Base-by-base conservation (phyloP, 2,888 invertebrate genomes). In the Hyles lineata region DNA sequence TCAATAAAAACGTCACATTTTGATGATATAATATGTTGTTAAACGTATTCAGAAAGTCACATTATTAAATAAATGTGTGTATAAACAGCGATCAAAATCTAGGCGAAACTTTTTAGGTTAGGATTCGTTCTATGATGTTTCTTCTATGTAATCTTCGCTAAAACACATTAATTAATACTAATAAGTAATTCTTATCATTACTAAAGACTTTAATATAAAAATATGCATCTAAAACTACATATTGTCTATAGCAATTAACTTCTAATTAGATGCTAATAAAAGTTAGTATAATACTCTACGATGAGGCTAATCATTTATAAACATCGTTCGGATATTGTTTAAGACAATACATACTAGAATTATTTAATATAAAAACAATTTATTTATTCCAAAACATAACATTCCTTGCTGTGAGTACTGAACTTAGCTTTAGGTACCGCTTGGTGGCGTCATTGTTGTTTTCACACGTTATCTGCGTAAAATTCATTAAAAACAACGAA, bases 401-500 rank as follows among this genome's bases (percentile, higher is more conserved):
- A 71, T 55, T 29, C 15, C 52, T 25, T n/a, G 55, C 55, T 21
- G 58, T 81, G 50, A 67, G 67, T 50, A 43, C 85, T 86, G 89
- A 91, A 92, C 88, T 85, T 92, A 92, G 92, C 90, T 85, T 83
- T 86, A 80, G 79, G 79, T 84, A 79, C 78, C 78, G 78, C 76
- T 77, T 77, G 80, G 83, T 82, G 82, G 89, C 92, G 89, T 92
- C 89, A 83, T 79, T 75, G 71, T 75, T 74, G 76, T 84, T 86
- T 83, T 79, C 74, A 80, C 85, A 81, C 79, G 74, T 85, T 85
- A 83, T 85, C 79, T 75, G 72, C 76, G 73, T 76, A 74, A 76
- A 84, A 83, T 73, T 74, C 67, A 70, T 35, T 58, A 78, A 84
- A 85, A 74, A 78, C 78, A 76, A 71, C 69, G 70, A 80, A 55